These are phyloP conservation scores for Esox masquinongy DNA, from an alignment of 2,797 vertebrate species.

Conservation along the genomic window DNA sequence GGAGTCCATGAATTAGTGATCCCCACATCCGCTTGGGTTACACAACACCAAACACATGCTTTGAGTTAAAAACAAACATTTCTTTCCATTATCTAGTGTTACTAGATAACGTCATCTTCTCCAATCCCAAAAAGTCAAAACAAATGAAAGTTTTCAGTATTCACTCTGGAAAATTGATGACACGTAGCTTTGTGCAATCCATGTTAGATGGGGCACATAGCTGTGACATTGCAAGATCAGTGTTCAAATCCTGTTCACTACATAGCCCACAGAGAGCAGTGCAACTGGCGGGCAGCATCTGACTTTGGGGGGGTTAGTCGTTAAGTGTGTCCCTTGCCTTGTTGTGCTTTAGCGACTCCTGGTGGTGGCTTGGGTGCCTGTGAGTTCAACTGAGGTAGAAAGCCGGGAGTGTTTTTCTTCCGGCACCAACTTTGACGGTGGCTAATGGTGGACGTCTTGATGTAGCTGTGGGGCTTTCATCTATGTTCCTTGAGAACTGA, in stretches of 20 bases:
- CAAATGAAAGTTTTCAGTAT: not conserved
- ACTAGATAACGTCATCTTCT: conserved; percentile 33
- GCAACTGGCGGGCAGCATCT: too few species aligned
- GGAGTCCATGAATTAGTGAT: conserved; percentile 70
- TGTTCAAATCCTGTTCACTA: conserved; percentile 8
- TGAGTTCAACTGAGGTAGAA: too few species aligned
- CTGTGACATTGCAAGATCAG: too few species aligned
- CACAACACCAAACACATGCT: conserved; percentile 20
- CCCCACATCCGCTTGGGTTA: conserved; percentile 60
- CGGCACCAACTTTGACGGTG: too few species aligned
- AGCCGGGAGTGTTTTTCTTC: too few species aligned
- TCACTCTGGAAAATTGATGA: conserved; percentile 57
- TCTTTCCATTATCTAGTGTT: conserved; percentile 43
- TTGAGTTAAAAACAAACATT: conserved; percentile 46
- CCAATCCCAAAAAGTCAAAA: conserved; percentile 31
- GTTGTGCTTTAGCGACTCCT: too few species aligned
- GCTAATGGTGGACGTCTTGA: not conserved
- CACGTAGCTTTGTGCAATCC: conserved; percentile 34
- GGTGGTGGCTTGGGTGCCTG: too few species aligned
- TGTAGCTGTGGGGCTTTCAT: not conserved
- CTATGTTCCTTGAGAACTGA: not conserved
- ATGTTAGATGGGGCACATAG: not conserved
- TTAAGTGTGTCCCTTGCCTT: too few species aligned
- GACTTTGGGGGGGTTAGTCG: not conserved
- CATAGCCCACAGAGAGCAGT: too few species aligned